Conservation (phyloP, 2,113 vertebrate genomes). For the Vombatus ursinus region DNA sequence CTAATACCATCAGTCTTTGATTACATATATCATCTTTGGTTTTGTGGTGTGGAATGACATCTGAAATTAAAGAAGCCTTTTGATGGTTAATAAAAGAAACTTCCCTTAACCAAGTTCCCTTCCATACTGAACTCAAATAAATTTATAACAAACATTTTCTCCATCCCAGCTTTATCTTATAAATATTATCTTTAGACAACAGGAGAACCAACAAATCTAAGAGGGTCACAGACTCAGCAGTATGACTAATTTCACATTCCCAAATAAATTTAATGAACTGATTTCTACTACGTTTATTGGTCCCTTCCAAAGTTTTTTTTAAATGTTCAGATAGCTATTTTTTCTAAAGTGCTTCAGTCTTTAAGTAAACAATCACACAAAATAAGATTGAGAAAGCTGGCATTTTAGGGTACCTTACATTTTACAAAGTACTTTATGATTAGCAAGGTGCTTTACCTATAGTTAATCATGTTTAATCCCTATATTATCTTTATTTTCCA, state of each 20-base stretch:
- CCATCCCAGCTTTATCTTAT: slow-evolving; percentile 41
- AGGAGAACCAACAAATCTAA: background rate
- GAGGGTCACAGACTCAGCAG: background rate
- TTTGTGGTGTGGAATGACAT: slow-evolving; percentile 20
- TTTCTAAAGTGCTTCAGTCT: background rate
- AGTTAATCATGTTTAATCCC: no score
- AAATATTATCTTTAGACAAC: background rate
- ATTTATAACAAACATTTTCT: slow-evolving; percentile 28
- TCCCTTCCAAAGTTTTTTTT: background rate
- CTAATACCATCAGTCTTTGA: slow-evolving; percentile 42
- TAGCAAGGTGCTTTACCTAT: no score
- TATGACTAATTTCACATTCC: background rate
- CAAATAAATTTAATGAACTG: slow-evolving; percentile 17
- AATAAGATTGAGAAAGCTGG: no score
- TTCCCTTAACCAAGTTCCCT: slow-evolving; percentile 39
- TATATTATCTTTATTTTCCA: no score
- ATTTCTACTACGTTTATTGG: background rate
- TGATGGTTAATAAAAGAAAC: slow-evolving; percentile 53
- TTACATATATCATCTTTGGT: slow-evolving; percentile 52
- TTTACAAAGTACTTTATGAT: no score
- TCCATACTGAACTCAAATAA: slow-evolving; percentile 56
- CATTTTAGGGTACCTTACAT: no score
- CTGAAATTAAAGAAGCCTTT: slow-evolving; percentile 61
- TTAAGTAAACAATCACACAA: no score
- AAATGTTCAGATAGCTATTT: background rate